Conservation (phyloP, 2,113 vertebrate genomes). For the Ctenomys sociabilis region DNA sequence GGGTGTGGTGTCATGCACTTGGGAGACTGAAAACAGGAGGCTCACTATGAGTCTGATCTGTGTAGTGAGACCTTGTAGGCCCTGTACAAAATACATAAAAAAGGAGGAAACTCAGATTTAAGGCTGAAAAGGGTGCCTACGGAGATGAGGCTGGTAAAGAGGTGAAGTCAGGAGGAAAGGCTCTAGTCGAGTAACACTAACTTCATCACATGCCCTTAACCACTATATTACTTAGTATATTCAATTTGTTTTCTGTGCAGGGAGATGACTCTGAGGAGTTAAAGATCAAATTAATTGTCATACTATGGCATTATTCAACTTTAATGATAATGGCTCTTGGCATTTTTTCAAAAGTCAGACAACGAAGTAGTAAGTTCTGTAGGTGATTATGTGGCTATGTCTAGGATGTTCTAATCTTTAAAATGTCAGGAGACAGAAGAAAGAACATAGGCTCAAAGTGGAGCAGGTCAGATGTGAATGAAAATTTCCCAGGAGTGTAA, state of each 20-base stretch:
- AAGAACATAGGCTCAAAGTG: constrained; percentile 1
- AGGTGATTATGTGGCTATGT: constrained; percentile 33
- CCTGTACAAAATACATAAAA: no score
- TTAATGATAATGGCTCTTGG: constrained; percentile 49
- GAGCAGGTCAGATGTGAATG: constrained; percentile 18
- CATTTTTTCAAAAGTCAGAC: constrained; percentile 69
- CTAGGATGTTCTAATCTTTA: neutral
- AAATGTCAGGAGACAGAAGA: constrained; percentile 61
- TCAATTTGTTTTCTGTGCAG: neutral
- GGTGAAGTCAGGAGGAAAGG: neutral
- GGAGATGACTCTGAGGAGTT: neutral
- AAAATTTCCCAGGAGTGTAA: neutral
- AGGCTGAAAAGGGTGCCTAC: neutral
- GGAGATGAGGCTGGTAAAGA: neutral
- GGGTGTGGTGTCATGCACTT: no score
- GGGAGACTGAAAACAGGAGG: no score
- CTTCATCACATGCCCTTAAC: neutral
- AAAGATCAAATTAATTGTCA: constrained; percentile 46
- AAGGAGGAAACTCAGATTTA: neutral
- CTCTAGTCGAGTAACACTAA: neutral
- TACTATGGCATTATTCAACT: constrained; percentile 42
- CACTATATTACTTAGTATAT: neutral
- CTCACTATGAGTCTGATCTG: no score
- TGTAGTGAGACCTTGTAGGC: no score
- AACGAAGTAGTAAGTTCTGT: constrained; percentile 13